Base-by-base conservation (phyloP, 2,888 invertebrate species). In the Plebejus argus region DNA sequence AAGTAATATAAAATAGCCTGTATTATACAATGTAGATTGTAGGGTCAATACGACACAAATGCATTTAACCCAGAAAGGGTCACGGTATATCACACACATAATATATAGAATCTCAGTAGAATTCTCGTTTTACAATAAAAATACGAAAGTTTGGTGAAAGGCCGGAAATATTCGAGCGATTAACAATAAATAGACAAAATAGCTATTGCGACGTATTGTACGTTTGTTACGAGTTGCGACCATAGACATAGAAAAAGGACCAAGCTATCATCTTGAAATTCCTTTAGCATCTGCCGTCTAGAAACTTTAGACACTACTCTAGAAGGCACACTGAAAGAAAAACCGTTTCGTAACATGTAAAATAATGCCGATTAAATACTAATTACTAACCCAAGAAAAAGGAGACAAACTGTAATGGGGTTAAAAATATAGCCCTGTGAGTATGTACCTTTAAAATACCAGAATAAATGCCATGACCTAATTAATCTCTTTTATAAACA, bases 131-230 rank as follows among this genome's bases (percentile, higher is more conserved):
- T 39, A 85, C 83, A 82, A 87, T 85, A 85, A 86, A 66, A 89
- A 89, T 89, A 86, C 86, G 87, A 90, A 90, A 90, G 89, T 87
- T 83, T 84, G 78, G 82, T 81, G 82, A 82, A 81, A 82, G 83
- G 78, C 79, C 53, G 76, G 70, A 78, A 76, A 76, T 49, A 71
- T 72, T 15, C 35, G 20, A 20, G 23, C 53, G 58, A 72, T 72
- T 58, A 61, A 72, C 77, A 72, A 58, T 77, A 77, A 49, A 74
- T 74, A 74, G 28, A 28, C 45, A 74, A 76, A 76, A 53, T 72
- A 53, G 71, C 70, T 39, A 49, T 70, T 70, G 70, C 70, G 53
- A 70, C 71, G 72, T 77, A 72, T 66, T 66, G 66, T 66, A 66
- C 66, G 66, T 66, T 28, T 66, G 66, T 66, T 66, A 66, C 66